Evolutionary conservation across 2,113 vertebrate genomes (phyloP).

Genomic region (Abramis brama): DNA sequence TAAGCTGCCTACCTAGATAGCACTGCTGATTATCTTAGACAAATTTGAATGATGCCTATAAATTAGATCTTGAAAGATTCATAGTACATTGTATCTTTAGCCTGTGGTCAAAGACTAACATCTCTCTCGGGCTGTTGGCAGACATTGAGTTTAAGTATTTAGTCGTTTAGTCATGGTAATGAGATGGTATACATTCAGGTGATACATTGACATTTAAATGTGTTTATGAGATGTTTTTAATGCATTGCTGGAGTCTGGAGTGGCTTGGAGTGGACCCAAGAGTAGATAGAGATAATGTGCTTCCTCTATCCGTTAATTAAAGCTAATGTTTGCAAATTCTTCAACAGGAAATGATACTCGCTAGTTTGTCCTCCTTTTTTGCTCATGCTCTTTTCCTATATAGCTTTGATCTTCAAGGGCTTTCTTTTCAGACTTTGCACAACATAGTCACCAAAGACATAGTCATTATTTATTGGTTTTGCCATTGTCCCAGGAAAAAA

Average conservation of each 20-base stretch:
- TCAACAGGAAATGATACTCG: slow-evolving; percentile 10
- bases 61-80: not conserved
- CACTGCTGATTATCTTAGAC: not conserved
- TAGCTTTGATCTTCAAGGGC: slow-evolving; percentile 27
- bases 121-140: slow-evolving; percentile 36
- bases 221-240: slow-evolving; percentile 14
- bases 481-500: slow-evolving; percentile 31
- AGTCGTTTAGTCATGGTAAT: slow-evolving; percentile 27
- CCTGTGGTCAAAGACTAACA: slow-evolving; percentile 42
- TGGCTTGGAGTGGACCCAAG: slow-evolving; percentile 14
- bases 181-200: slow-evolving; percentile 12
- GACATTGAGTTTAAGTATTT: slow-evolving; percentile 33
- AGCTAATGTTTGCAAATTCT: slow-evolving; percentile 43
- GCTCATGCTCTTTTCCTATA: not conserved
- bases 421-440: slow-evolving; percentile 35
- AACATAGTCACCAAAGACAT: slow-evolving; percentile 12
- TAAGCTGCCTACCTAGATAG: not conserved
- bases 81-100: not conserved
- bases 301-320: slow-evolving; percentile 34
- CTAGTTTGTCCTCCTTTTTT: slow-evolving; percentile 2
- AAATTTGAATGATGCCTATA: not conserved
- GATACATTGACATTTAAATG: slow-evolving; percentile 33
- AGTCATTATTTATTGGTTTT: slow-evolving; percentile 33
- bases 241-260: not conserved
- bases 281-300: slow-evolving; percentile 15